Percentiles rank a stretch among this genome's conserved stretches.
These are phyloP conservation scores for Xerus inauris DNA, from an alignment of 2,113 vertebrate genomes.

Conservation along the genomic window DNA sequence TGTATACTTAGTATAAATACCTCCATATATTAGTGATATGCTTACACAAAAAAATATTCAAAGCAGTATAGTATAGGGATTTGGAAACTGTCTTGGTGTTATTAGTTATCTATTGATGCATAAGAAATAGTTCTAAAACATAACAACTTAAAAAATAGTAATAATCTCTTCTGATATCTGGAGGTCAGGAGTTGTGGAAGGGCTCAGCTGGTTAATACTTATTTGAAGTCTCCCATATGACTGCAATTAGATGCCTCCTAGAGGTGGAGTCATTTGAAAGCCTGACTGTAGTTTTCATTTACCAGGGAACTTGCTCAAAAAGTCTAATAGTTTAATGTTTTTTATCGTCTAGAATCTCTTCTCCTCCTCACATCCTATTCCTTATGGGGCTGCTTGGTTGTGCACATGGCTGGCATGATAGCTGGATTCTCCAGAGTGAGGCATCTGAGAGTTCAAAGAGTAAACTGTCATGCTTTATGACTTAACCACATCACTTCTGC, in stretches of 20 bases:
- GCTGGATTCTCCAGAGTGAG: neutral
- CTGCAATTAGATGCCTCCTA: neutral
- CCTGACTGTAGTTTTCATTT: neutral
- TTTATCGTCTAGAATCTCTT: neutral
- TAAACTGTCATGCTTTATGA: neutral
- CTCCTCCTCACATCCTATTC: no score
- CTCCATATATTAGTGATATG: neutral
- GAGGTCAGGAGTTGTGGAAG: neutral
- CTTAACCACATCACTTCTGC: accelerated
- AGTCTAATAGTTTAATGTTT: neutral
- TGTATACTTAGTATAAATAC: neutral
- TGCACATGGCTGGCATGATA: neutral
- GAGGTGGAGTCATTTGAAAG: neutral
- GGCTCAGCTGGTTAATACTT: no score
- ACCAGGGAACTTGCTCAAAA: neutral
- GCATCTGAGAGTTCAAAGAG: neutral
- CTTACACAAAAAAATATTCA: neutral
- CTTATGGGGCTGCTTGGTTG: no score
- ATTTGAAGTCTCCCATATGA: neutral
- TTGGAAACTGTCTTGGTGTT: neutral
- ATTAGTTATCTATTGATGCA: neutral
- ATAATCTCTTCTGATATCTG: neutral
- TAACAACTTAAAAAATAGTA: neutral
- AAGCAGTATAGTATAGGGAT: neutral
- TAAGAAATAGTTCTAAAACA: neutral